Conservation (phyloP, 92 coral and sea anemone genomes). For the Desmophyllum pertusum region DNA sequence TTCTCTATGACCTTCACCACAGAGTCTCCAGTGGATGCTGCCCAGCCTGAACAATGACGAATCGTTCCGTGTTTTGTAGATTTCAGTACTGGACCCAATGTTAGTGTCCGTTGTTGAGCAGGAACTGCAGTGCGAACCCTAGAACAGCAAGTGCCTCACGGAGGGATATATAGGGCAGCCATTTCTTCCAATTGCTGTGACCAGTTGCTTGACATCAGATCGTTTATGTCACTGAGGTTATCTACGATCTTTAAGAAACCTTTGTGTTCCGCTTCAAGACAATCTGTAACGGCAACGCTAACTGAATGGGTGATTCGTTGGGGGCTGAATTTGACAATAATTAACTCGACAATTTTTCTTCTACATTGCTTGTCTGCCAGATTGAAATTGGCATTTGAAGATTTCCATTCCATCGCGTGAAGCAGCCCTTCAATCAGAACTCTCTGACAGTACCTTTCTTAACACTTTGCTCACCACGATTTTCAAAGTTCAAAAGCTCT, state of each 20-base stretch:
- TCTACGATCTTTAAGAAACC: conserved; percentile 32
- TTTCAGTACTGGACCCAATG: conserved; percentile 31
- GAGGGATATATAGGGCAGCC: conserved; percentile 44
- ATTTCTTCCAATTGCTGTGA: conserved; percentile 24
- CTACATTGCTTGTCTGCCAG: conserved; percentile 35
- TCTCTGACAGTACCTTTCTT: conserved; percentile 37
- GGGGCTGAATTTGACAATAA: conserved; percentile 46
- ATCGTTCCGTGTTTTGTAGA: conserved; percentile 47
- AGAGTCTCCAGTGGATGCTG: not conserved
- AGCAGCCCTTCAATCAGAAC: conserved; percentile 42
- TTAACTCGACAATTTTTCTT: conserved; percentile 52
- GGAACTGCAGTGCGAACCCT: conserved; percentile 48
- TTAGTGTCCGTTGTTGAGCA: conserved; percentile 50
- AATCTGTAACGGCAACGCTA: conserved; percentile 32
- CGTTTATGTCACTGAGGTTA: conserved; percentile 27
- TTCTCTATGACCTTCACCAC: conserved; percentile 51
- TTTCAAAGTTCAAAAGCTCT: conserved; percentile 41
- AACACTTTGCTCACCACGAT: conserved; percentile 30
- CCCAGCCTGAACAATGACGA: conserved; percentile 36
- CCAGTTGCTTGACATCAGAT: conserved; percentile 2
- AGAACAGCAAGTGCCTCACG: conserved; percentile 48
- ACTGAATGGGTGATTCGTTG: conserved; percentile 30
- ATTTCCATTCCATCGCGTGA: conserved; percentile 38
- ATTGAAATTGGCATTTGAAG: not conserved
- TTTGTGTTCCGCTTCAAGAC: conserved; percentile 24